Base-by-base conservation (phyloP, 2,888 invertebrate genomes). In the Diarsia rubi region DNA sequence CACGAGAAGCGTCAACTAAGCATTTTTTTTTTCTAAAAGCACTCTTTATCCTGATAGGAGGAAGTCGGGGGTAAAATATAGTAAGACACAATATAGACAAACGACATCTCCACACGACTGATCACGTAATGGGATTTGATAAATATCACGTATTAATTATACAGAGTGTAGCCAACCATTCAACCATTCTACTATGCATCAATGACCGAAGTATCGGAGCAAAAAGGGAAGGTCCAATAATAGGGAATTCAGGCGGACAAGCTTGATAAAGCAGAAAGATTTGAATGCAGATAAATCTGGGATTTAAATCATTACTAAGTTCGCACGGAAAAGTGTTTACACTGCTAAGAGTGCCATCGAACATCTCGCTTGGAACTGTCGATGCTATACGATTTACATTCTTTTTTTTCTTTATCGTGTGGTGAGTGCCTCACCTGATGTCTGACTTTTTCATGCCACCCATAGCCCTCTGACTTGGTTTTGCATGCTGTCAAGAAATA, bases 211-310 rank as follows among this genome's bases (percentile, higher is more conserved):
- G 54, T 37, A 82, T 64, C n/a, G 24, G 44, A 70, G 27, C 45
- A 67, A 67, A 83, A 79, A 64, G 44, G 31, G 31, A 66, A 27
- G 37, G 42, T 24, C n/a, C 59, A 59, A 67, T 70, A 59, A 68
- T 31, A 54, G 27, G 9, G 42, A 64, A 73, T 42, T 64, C 59
- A 64, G 12, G 57, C 27, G 49, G 19, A 69, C 24, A 59, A 60
- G 69, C 54, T 81, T 65, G 64, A 63, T 79, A 67, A 78, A 70
- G 70, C 65, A 68, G 76, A 71, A 71, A 73, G 71, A 76, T 75
- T 74, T 72, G 64, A 74, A 78, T 71, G 73, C 70, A 65, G 70
- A 75, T 80, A 78, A 67, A 31, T 60, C 3, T 8, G 9, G 3
- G n/a, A 62, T 62, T 62, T 42, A 42, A 62, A 42, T 62, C 14